Evolutionary conservation across 2,888 invertebrate genomes (phyloP), one percentile per base, ranked within the genome.

Genomic region (Cantharis lateralis): DNA sequence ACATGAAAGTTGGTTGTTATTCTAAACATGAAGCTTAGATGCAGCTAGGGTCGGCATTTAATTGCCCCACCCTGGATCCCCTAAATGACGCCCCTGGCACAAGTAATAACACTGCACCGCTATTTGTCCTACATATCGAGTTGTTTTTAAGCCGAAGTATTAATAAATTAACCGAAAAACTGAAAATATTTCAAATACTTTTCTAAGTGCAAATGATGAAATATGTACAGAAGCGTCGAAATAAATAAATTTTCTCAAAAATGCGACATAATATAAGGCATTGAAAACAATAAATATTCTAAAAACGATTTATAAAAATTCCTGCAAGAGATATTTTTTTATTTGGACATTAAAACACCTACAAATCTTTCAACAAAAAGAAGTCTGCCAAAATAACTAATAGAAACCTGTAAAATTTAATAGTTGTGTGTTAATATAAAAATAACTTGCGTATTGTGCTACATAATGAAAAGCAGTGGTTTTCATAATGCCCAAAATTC

Each of bases 231-330:
- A 48, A 48, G 48, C 48, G 48, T 48, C 48, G n/a, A 48, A 48
- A 48, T 48, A 48, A 48, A 48, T 48, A 48, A 48, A 48, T 48
- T 48, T 66, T 66, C 18, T 24, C 18, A 66, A 66, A 20, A 66
- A 66, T 20, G 64, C 18, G 20, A 66, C 64, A 32, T 32, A 32
- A 13, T 32, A 11, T 32, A 13, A 32, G 32, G 32, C 32, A 66
- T 66, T 66, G 64, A 66, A 48, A 66, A 66, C 64, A 66, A 66
- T 66, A 66, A 66, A 66, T 66, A 66, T 66, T 20, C 64, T 66
- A 66, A 66, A 66, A 66, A 66, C 24, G 64, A 66, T 66, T 20
- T 20, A 20, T 66, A 66, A 66, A 66, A n/a, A 66, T 66, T 66
- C 18, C 48, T n/a, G 48, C 48, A 48, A 48, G 48, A 48, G 48